A percentile compares a stretch with the other conserved stretches of the same genome.
Conservation (phyloP, 2,797 vertebrate genomes). For the Argyrosomus regius region DNA sequence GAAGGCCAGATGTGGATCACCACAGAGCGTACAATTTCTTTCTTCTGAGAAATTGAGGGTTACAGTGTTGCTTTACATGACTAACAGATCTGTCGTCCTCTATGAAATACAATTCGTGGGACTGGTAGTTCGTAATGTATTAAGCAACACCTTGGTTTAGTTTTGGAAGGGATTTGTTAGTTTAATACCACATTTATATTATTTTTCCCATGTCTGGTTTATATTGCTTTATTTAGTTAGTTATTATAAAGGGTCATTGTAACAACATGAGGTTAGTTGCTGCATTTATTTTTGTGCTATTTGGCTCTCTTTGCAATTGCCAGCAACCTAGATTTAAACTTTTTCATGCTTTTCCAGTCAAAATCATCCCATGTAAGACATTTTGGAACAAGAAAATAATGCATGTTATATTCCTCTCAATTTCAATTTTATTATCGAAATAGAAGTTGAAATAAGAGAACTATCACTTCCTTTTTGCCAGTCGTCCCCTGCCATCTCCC, state of each 20-base stretch:
- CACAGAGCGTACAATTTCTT: constrained; percentile 47
- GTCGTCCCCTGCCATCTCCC: constrained; percentile 19
- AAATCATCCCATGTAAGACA: neutral
- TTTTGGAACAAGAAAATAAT: neutral
- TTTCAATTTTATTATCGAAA: constrained; percentile 8
- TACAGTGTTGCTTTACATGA: constrained; percentile 53
- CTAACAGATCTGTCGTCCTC: constrained; percentile 26
- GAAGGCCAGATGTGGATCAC: constrained; percentile 80
- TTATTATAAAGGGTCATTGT: neutral
- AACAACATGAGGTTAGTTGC: neutral
- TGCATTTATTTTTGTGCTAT: neutral
- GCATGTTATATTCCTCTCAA: neutral
- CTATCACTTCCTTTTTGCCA: constrained; percentile 28
- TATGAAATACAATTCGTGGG: constrained; percentile 22
- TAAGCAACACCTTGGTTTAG: constrained; percentile 11
- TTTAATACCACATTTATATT: constrained; percentile 5
- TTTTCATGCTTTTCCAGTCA: neutral
- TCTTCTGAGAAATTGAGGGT: constrained; percentile 53
- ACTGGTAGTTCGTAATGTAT: constrained; percentile 19
- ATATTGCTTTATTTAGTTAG: neutral
- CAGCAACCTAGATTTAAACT: neutral
- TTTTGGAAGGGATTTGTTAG: constrained; percentile 18
- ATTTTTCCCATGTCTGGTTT: neutral
- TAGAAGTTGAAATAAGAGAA: constrained; percentile 9
- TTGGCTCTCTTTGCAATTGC: neutral